Conservation (phyloP, 2,797 vertebrate species). For the Anguilla pacifica region DNA sequence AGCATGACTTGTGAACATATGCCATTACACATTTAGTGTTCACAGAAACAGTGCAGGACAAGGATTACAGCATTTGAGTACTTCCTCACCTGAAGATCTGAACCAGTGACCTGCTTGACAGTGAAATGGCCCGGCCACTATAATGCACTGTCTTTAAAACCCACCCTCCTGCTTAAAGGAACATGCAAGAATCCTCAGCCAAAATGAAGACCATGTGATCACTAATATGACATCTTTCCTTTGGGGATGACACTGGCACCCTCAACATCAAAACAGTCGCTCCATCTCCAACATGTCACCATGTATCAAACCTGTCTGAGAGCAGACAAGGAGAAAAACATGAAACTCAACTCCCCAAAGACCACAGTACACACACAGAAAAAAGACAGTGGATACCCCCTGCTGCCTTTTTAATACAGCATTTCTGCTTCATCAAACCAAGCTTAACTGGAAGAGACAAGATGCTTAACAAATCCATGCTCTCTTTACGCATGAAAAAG, state of each 20-base stretch:
- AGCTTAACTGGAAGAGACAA: background rate
- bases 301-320: background rate
- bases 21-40: background rate
- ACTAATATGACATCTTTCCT: background rate
- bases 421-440: background rate
- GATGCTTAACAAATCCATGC: constrained; percentile 1
- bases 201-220: background rate
- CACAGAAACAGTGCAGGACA: background rate
- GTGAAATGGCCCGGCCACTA: no score
- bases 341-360: background rate
- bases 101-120: background rate
- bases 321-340: background rate
- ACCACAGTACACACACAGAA: background rate
- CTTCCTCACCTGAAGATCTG: background rate
- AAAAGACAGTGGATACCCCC: background rate
- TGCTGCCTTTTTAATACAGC: background rate
- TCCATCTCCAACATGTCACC: background rate
- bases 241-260: background rate
- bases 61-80: background rate
- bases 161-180: background rate
- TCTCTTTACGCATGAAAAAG: constrained; percentile 3
- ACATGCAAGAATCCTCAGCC: background rate
- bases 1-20: background rate
- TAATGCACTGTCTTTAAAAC: no score
- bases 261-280: background rate